A percentile compares a stretch with the other conserved stretches of the same genome.
These are phyloP conservation scores for Boloria euphrosyne DNA, from an alignment of 2,888 invertebrate genomes.

Conservation along the genomic window DNA sequence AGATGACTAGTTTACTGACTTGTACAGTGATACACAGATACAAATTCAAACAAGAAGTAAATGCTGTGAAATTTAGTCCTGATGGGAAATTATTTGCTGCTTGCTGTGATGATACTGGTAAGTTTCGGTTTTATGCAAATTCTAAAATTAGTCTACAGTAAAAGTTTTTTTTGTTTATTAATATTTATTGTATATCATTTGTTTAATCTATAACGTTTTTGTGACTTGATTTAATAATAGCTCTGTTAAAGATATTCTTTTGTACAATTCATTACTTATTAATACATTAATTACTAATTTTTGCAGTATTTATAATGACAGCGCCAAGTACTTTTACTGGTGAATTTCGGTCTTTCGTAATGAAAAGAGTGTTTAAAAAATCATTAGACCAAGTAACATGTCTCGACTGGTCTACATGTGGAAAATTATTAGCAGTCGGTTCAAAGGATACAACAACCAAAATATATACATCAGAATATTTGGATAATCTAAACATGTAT, in stretches of 20 bases:
- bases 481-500: conserved; percentile 88
- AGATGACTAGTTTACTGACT: conserved; percentile 92
- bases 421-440: conserved; percentile 93
- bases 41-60: conserved; percentile 89
- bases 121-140: conserved; percentile 19
- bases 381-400: conserved; percentile 92
- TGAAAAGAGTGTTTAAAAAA: conserved; percentile 91
- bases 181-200: too few species aligned
- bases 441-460: conserved; percentile 94
- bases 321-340: conserved; percentile 91
- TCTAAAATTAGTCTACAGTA: not conserved
- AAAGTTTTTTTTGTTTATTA: too few species aligned
- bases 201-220: not conserved
- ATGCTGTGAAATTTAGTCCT: conserved; percentile 94
- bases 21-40: conserved; percentile 91
- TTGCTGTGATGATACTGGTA: conserved; percentile 91
- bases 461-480: conserved; percentile 89
- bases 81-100: conserved; percentile 96
- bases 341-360: conserved; percentile 93
- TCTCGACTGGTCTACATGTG: conserved; percentile 96
- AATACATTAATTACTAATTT: not conserved
- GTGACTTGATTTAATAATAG: too few species aligned
- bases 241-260: too few species aligned
- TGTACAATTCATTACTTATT: too few species aligned
- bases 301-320: conserved; percentile 91